Percentiles rank a stretch among this genome's conserved stretches.
phyloP scores from a whole-genome alignment of 2,888 invertebrate genomes.

The Ctena decussata region DNA sequence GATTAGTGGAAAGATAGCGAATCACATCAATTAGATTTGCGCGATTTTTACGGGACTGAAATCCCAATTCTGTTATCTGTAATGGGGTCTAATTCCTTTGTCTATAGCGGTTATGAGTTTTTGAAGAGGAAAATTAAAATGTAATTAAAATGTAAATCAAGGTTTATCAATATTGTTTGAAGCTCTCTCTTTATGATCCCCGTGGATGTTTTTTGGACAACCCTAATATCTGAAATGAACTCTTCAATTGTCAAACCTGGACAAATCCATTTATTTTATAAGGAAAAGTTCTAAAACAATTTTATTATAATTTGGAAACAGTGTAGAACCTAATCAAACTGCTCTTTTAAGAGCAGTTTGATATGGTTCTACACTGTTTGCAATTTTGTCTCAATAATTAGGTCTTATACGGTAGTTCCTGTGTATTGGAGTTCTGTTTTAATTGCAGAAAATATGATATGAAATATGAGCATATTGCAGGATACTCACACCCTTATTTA shows the following conservation, averaged over 20 bases:
- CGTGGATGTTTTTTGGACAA: too few species aligned
- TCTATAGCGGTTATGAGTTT: conserved; percentile 38
- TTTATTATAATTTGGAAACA: too few species aligned
- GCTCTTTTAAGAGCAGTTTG: too few species aligned
- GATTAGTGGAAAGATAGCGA: not conserved
- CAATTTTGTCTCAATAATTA: not conserved
- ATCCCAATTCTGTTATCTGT: conserved; percentile 13
- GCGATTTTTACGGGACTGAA: not conserved
- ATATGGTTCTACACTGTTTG: too few species aligned
- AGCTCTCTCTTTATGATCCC: too few species aligned
- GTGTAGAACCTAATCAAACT: too few species aligned
- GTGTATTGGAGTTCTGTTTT: not conserved
- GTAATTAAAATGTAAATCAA: conserved; percentile 53
- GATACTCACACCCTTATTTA: not conserved
- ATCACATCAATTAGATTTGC: conserved; percentile 12
- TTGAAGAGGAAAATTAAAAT: conserved; percentile 46
- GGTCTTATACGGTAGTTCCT: not conserved
- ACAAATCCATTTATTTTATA: too few species aligned
- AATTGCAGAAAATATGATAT: not conserved
- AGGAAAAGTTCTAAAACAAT: too few species aligned
- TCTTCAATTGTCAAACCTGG: not conserved
- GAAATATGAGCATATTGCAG: not conserved
- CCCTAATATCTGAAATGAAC: too few species aligned
- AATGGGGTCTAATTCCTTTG: conserved; percentile 48
- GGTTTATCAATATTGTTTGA: not conserved